phyloP scores from a whole-genome alignment of 53 echinoderm and acorn worm species.

The Luidia sarsii region DNA sequence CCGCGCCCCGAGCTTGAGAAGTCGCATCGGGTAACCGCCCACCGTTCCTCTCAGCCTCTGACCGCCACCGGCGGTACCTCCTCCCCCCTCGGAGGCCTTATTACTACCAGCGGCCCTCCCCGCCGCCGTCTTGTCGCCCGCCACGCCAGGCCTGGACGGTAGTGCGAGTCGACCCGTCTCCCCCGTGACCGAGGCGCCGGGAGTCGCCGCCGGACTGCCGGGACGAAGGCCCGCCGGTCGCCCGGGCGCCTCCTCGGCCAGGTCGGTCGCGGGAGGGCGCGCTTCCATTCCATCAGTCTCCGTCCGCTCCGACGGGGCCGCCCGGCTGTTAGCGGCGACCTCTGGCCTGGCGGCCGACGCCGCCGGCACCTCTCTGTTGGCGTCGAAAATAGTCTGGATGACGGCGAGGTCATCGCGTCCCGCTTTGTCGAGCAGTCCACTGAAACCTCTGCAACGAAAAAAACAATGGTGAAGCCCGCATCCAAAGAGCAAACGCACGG shows the following conservation, averaged over 20 bases:
- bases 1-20: constrained; percentile 1
- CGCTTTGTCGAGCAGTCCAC: neutral
- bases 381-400: constrained; percentile 34
- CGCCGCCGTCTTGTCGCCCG: neutral
- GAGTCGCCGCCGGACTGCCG: too few relatives aligned
- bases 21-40: neutral
- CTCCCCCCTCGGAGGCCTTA: neutral
- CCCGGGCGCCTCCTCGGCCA: too few relatives aligned
- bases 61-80: neutral
- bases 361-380: too few relatives aligned
- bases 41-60: constrained; percentile 1
- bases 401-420: constrained; percentile 11
- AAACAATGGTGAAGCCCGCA: too few relatives aligned
- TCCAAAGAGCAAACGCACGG: too few relatives aligned
- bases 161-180: too few relatives aligned
- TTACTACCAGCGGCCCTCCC: neutral
- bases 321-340: neutral
- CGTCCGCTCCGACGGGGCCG: too few relatives aligned
- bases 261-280: too few relatives aligned
- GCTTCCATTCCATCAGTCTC: too few relatives aligned
- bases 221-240: too few relatives aligned
- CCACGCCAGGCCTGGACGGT: neutral
- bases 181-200: too few relatives aligned
- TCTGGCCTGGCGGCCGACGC: too few relatives aligned
- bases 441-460: constrained; percentile 1